phyloP scores from a whole-genome alignment of 2,113 vertebrate genomes.

The Laticauda laticaudata region DNA sequence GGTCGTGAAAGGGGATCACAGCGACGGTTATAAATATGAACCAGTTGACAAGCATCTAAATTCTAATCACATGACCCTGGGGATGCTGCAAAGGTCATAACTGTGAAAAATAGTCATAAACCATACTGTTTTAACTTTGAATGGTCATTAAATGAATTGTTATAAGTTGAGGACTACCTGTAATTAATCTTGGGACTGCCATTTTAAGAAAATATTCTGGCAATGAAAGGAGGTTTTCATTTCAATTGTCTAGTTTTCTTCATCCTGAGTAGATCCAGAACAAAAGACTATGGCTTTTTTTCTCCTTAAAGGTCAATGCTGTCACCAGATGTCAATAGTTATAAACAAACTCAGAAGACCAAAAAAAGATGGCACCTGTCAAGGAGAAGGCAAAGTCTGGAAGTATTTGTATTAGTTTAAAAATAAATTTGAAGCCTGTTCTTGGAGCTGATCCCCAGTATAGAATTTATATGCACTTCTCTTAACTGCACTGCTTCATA shows the following conservation, averaged over 20 bases:
- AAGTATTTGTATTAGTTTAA: neutral
- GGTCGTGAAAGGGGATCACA: no score
- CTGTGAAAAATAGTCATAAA: no score
- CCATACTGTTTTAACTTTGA: no score
- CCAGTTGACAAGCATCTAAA: no score
- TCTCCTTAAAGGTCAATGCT: neutral
- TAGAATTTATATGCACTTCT: neutral
- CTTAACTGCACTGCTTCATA: neutral
- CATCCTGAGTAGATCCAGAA: neutral
- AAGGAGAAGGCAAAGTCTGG: neutral
- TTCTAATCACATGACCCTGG: no score
- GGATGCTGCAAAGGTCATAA: no score
- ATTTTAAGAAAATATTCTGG: neutral
- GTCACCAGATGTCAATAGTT: neutral
- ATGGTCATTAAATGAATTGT: no score
- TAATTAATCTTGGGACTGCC: slow-evolving; percentile 2
- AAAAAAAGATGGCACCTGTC: neutral
- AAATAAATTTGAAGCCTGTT: neutral
- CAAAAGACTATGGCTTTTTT: neutral
- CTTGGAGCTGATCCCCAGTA: neutral
- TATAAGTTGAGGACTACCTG: no score
- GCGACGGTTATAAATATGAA: no score
- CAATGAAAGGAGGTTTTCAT: neutral
- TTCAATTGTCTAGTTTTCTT: slow-evolving; percentile 31
- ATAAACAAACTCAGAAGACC: neutral